These are phyloP conservation scores for Actinostola sp. DNA, from an alignment of 92 coral and sea anemone genomes.

Conservation along the genomic window DNA sequence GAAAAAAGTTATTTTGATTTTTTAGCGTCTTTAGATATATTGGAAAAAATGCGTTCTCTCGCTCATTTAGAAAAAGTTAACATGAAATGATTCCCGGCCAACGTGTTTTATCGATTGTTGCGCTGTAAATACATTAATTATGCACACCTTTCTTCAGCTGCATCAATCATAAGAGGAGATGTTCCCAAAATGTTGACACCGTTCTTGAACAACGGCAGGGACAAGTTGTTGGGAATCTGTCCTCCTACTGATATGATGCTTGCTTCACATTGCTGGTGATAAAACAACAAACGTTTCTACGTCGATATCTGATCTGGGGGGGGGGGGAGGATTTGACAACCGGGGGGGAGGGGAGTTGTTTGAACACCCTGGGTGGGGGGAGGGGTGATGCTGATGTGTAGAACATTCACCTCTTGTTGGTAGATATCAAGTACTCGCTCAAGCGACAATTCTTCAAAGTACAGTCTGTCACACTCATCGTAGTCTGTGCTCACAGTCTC, in stretches of 20 bases:
- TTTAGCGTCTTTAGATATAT: no score
- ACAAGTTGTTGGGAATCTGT: conserved; percentile 96
- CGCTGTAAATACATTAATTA: background rate
- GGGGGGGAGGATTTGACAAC: no score
- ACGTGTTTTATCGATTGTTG: no score
- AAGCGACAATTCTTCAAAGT: conserved; percentile 96
- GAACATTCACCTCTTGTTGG: conserved; percentile 86
- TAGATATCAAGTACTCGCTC: conserved; percentile 97
- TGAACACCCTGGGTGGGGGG: no score
- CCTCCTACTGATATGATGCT: conserved; percentile 96
- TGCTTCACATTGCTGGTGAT: conserved; percentile 67
- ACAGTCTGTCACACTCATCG: conserved; percentile 95
- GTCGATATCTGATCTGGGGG: no score
- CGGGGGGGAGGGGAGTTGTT: no score
- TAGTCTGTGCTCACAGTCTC: conserved; percentile 99
- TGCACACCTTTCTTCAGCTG: conserved; percentile 94
- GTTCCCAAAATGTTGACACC: conserved; percentile 95
- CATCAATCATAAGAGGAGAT: conserved; percentile 92
- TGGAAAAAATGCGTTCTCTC: no score
- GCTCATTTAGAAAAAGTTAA: no score
- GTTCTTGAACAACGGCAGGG: conserved; percentile 82
- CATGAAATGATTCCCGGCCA: no score
- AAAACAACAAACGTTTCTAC: no score
- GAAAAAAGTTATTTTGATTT: no score
- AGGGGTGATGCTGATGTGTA: no score